Percentiles rank a stretch among this genome's conserved stretches.
These are phyloP conservation scores for Liolophura sinensis DNA, from an alignment of 1,140 invertebrate genomes.

Conservation along the genomic window DNA sequence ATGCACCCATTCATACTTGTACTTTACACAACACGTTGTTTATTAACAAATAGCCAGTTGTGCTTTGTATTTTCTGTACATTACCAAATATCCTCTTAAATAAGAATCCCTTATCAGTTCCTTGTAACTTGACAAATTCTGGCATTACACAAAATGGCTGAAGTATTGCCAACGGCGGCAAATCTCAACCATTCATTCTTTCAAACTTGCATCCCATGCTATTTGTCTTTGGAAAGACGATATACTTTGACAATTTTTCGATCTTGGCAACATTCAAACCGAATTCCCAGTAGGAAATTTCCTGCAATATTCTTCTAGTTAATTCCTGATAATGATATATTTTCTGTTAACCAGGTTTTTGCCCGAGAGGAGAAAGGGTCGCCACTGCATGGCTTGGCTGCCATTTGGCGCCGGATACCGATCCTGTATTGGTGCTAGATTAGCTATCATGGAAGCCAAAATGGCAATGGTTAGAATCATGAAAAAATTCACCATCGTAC, in stretches of 20 bases:
- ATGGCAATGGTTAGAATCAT: conserved; percentile 43
- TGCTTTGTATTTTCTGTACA: background rate
- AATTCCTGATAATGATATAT: background rate
- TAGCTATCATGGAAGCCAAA: conserved; percentile 57
- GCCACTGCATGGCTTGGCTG: conserved; percentile 48
- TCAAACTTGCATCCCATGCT: too few species aligned
- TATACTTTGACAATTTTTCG: too few species aligned
- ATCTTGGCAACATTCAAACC: background rate
- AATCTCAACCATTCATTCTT: too few species aligned
- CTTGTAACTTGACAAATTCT: too few species aligned
- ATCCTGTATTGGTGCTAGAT: conserved; percentile 59
- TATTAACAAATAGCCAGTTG: background rate
- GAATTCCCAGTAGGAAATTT: background rate
- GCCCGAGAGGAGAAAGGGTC: conserved; percentile 28
- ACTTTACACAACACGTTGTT: conserved; percentile 2
- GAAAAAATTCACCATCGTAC: conserved; percentile 38
- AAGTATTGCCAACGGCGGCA: too few species aligned
- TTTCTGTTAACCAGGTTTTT: conserved; percentile 41
- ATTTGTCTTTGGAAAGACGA: too few species aligned
- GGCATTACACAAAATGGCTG: too few species aligned
- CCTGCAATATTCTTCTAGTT: background rate
- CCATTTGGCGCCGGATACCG: conserved; percentile 59
- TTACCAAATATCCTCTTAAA: background rate
- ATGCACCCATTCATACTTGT: background rate
- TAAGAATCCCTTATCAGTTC: too few species aligned